A percentile compares a stretch with the other conserved stretches of the same genome.
phyloP scores from a whole-genome alignment of 2,113 vertebrate genomes.

The Chaenocephalus aceratus region DNA sequence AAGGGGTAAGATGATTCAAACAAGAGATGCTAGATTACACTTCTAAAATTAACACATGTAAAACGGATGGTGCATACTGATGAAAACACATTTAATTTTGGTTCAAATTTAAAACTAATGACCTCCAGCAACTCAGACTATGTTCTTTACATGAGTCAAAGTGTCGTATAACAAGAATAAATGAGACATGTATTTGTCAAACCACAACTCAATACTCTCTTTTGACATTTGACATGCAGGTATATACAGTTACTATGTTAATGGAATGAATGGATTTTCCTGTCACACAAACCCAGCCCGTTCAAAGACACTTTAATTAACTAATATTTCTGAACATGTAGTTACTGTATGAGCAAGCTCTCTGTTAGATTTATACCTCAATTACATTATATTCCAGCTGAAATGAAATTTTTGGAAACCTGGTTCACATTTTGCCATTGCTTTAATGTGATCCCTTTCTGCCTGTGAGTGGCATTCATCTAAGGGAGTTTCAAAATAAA shows the following conservation, averaged over 20 bases:
- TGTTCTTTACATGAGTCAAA: slow-evolving; percentile 21
- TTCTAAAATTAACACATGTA: background rate
- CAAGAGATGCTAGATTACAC: slow-evolving; percentile 9
- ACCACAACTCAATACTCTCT: slow-evolving; percentile 62
- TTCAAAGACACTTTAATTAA: slow-evolving; percentile 74
- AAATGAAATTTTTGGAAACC: slow-evolving; percentile 42
- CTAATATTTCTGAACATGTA: slow-evolving; percentile 53
- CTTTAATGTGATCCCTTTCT: slow-evolving; percentile 40
- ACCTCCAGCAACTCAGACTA: slow-evolving; percentile 25
- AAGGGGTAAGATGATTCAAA: background rate
- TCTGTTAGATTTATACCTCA: slow-evolving; percentile 49
- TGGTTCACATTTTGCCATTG: slow-evolving; percentile 27
- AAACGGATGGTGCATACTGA: background rate
- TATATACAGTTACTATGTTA: slow-evolving; percentile 76
- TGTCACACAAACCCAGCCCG: slow-evolving; percentile 59
- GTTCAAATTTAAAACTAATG: slow-evolving; percentile 12
- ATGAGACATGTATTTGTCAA: slow-evolving; percentile 66
- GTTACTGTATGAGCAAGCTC: slow-evolving; percentile 33
- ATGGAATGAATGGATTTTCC: slow-evolving; percentile 77
- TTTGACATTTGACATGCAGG: slow-evolving; percentile 77
- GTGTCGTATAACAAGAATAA: slow-evolving; percentile 69
- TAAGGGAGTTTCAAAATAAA: slow-evolving; percentile 43
- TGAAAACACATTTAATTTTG: background rate
- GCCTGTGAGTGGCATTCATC: slow-evolving; percentile 24
- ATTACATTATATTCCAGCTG: slow-evolving; percentile 41